Conservation (phyloP, 2,888 invertebrate species). For the Litoditis marina region DNA sequence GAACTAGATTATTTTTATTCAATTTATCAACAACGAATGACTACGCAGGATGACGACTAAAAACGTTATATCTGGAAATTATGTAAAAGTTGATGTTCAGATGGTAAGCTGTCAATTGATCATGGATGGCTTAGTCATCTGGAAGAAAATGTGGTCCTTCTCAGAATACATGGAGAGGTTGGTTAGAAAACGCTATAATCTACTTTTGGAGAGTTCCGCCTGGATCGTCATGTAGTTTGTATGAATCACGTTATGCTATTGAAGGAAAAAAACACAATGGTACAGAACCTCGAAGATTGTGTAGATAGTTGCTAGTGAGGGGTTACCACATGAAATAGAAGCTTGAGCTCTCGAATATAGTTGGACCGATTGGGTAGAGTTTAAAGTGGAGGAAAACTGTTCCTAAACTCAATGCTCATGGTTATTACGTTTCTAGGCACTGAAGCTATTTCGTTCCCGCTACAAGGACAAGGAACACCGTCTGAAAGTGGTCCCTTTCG, state of each 20-base stretch:
- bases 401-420: not conserved
- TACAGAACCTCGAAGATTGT: too few relatives aligned
- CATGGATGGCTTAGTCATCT: conserved; percentile 45
- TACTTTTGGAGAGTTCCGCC: not conserved
- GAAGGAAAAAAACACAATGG: too few relatives aligned
- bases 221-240: too few relatives aligned
- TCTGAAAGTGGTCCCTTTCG: conserved; percentile 45
- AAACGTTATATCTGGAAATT: too few relatives aligned
- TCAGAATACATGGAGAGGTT: conserved; percentile 44
- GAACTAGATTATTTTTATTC: too few relatives aligned
- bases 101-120: conserved; percentile 31
- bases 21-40: too few relatives aligned
- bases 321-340: too few relatives aligned
- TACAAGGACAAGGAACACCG: conserved; percentile 25
- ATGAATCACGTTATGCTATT: too few relatives aligned
- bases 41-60: too few relatives aligned
- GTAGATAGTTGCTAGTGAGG: too few relatives aligned
- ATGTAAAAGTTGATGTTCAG: conserved; percentile 15
- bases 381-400: not conserved
- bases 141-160: conserved; percentile 36
- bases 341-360: too few relatives aligned
- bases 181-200: not conserved
- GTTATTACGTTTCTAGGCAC: conserved; percentile 14
- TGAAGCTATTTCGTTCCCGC: conserved; percentile 38
- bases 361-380: too few relatives aligned